Evolutionary conservation across 2,888 invertebrate species (phyloP), one percentile per base, ranked within the genome.

Genomic region (Dromius quadrimaculatus): DNA sequence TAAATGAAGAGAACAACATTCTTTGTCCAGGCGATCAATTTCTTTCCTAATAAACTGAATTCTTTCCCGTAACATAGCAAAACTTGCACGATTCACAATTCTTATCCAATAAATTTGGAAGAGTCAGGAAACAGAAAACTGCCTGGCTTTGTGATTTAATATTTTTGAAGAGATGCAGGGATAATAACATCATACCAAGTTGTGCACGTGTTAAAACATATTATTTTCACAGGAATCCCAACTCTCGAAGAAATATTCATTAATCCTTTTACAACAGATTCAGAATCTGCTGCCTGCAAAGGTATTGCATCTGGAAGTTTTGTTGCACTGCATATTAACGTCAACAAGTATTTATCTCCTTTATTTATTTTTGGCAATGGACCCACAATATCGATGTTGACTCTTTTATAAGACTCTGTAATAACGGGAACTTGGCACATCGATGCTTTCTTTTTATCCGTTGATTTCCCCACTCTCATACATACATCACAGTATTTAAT

Each of bases 401-500:
- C 57, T 13, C 32, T 23, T 32, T 32, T 57, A 32, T 57, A 57
- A 1, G 32, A 15, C 32, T 28, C 32, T 2, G 32, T 32, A 13
- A 57, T 57, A 2, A 57, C 6, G 1, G 57, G 57, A 2, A 57
- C 57, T 32, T 13, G 28, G 13, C 57, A 57, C 57, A 57, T 57
- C 15, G 57, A 32, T 8, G 15, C 57, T 11, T 57, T 57, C 13
- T 13, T 1, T 9, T 57, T 57, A 13, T 57, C 57, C 13, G 57
- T 32, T 2, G 57, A 28, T 57, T 57, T 57, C 1, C 57, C 32
- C 0, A 57, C 32, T 1, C 28, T 9, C 32, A 57, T 47, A 19
- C 47, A 47, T 17, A 47, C 57, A 32, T 57, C 32, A 57, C 57
- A 57, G 17, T 8, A 57, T 32, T 57, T 57, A 4, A 57, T 57